These are phyloP conservation scores for Ptychoptera contaminata DNA, from an alignment of 2,888 invertebrate genomes.

Conservation along the genomic window DNA sequence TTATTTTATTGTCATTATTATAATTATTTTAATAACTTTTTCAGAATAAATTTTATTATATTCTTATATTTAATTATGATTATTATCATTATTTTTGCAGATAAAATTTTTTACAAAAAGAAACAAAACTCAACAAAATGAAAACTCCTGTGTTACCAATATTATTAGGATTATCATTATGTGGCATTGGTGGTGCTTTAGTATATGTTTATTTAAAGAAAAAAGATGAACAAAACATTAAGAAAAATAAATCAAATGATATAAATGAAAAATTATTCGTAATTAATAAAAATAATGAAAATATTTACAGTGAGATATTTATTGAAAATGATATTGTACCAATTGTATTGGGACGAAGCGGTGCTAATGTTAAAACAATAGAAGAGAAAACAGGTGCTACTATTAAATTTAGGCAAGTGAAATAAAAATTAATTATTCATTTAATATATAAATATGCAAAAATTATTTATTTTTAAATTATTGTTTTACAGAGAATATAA, in stretches of 20 bases:
- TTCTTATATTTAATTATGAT: too few species aligned
- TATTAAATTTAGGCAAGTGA: conserved; percentile 35
- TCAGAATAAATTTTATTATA: too few species aligned
- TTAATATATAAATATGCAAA: conserved; percentile 7
- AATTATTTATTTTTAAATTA: conserved; percentile 18
- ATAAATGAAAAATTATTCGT: conserved; percentile 6
- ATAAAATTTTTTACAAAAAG: not conserved
- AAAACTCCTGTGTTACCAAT: conserved; percentile 34
- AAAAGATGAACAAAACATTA: conserved; percentile 38
- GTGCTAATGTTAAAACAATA: conserved; percentile 58
- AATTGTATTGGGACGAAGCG: conserved; percentile 55
- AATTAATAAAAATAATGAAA: conserved; percentile 17
- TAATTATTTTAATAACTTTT: too few species aligned
- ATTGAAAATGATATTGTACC: conserved; percentile 48
- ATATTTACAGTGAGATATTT: conserved; percentile 38
- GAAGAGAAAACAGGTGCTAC: conserved; percentile 54
- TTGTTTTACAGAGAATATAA: conserved; percentile 35
- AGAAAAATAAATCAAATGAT: conserved; percentile 18
- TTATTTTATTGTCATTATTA: too few species aligned
- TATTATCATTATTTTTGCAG: too few species aligned
- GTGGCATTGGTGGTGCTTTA: conserved; percentile 51
- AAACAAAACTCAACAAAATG: not conserved
- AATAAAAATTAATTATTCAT: too few species aligned
- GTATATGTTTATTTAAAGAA: conserved; percentile 50
- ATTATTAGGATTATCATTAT: conserved; percentile 47